Evolutionary conservation across 2,888 invertebrate genomes (phyloP).

Genomic region (Metacarcinus magister): DNA sequence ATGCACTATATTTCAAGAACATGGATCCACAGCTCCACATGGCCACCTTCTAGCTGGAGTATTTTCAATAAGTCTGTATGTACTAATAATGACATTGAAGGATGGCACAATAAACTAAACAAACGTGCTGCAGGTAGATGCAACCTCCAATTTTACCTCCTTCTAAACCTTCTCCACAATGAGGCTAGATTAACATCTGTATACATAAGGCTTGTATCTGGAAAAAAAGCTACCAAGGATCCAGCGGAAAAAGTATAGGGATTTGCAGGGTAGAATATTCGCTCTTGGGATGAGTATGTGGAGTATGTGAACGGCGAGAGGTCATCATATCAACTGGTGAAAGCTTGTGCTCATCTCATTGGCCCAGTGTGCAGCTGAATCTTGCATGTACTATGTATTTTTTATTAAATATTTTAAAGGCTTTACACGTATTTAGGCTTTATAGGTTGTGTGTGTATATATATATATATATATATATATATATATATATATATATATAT

Average conservation of each 20-base stretch:
- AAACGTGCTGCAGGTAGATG: conserved; percentile 50
- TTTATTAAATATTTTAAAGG: too few relatives aligned
- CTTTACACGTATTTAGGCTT: too few relatives aligned
- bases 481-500: too few relatives aligned
- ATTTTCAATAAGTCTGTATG: conserved; percentile 41
- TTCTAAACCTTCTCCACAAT: neutral
- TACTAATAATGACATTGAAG: conserved; percentile 55
- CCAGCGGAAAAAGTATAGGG: conserved; percentile 20
- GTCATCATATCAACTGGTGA: conserved; percentile 54
- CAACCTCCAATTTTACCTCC: conserved; percentile 44
- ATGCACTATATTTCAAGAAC: neutral
- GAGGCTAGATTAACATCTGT: too few relatives aligned
- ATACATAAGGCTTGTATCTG: neutral
- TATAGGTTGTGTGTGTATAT: too few relatives aligned
- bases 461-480: too few relatives aligned
- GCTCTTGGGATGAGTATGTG: conserved; percentile 56
- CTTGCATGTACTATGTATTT: conserved; percentile 35
- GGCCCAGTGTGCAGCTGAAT: conserved; percentile 57
- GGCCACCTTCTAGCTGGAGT: neutral
- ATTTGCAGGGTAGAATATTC: conserved; percentile 56
- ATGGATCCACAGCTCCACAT: too few relatives aligned
- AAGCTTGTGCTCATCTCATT: conserved; percentile 63
- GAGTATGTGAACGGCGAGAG: conserved; percentile 52
- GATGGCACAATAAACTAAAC: conserved; percentile 51
- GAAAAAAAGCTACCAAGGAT: conserved; percentile 42